Evolutionary conservation across 1,140 invertebrate genomes (phyloP).

Genomic region (Lepidurus arcticus): DNA sequence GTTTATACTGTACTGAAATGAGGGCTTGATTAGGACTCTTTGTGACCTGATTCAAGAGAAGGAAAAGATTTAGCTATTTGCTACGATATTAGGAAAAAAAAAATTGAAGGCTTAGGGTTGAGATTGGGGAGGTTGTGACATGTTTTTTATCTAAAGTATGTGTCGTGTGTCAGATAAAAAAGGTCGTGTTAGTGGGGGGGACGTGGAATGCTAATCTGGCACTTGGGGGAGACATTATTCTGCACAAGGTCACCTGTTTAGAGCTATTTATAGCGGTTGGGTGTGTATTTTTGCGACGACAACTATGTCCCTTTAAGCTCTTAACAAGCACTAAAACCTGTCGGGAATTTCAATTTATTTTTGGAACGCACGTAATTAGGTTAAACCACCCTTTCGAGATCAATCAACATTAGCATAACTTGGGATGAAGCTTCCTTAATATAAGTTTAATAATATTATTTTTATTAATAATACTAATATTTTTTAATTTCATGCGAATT

Average conservation of each 20-base stretch:
- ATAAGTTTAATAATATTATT: too few relatives aligned
- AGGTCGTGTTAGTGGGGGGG: not conserved
- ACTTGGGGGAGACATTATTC: not conserved
- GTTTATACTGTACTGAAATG: conserved; percentile 17
- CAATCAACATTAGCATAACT: too few relatives aligned
- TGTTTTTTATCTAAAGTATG: not conserved
- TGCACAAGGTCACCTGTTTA: not conserved
- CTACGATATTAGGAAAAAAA: too few relatives aligned
- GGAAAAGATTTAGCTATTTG: too few relatives aligned
- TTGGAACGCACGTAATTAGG: too few relatives aligned
- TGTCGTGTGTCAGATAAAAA: not conserved
- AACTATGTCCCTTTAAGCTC: not conserved
- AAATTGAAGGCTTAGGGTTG: too few relatives aligned
- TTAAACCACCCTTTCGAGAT: too few relatives aligned
- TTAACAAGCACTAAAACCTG: not conserved
- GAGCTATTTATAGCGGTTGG: not conserved
- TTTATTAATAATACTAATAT: too few relatives aligned
- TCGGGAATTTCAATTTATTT: too few relatives aligned
- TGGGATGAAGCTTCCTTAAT: too few relatives aligned
- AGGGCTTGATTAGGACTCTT: not conserved
- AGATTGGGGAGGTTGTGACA: too few relatives aligned
- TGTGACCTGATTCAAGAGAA: not conserved
- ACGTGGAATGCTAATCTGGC: not conserved
- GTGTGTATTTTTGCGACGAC: not conserved
- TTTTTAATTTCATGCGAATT: too few relatives aligned